Evolutionary conservation across 2,113 vertebrate species (phyloP).

Genomic region (Cisticola juncidis): DNA sequence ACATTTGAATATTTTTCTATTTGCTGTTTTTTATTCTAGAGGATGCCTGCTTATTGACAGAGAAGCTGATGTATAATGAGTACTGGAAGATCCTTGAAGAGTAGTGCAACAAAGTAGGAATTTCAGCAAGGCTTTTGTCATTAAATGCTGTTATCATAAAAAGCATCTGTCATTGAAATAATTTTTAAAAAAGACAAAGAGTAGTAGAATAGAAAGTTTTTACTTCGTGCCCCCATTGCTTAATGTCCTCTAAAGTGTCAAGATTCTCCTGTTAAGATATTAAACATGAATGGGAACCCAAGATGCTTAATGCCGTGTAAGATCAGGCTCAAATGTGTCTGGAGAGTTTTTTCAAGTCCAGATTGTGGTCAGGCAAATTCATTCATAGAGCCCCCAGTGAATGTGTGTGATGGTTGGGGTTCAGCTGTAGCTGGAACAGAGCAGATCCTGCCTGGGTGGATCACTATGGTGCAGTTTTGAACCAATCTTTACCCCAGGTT

Average conservation of each 20-base stretch:
- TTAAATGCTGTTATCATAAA: not conserved
- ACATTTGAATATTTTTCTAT: not conserved
- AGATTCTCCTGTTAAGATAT: not conserved
- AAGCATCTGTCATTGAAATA: not conserved
- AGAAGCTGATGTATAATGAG: not conserved
- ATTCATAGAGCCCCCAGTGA: not conserved
- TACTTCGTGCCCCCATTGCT: not conserved
- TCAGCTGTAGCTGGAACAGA: not conserved
- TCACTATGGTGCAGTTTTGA: not conserved
- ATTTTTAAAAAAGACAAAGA: not conserved
- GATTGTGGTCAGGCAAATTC: not conserved
- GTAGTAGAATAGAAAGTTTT: not conserved
- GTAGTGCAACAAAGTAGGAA: not conserved
- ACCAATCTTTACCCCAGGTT: not conserved
- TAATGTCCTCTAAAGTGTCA: not conserved
- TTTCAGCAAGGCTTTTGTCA: not conserved
- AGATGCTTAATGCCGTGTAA: not conserved
- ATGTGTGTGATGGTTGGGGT: not conserved
- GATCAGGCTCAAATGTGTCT: not conserved
- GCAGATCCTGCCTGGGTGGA: not conserved
- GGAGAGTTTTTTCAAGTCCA: not conserved
- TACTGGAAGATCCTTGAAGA: not conserved
- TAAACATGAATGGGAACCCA: not conserved
- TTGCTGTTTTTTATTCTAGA: not conserved
- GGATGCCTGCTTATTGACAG: not conserved